Percentiles rank a stretch among this genome's conserved stretches.
Conservation (phyloP, 2,113 vertebrate species). For the Morone saxatilis region DNA sequence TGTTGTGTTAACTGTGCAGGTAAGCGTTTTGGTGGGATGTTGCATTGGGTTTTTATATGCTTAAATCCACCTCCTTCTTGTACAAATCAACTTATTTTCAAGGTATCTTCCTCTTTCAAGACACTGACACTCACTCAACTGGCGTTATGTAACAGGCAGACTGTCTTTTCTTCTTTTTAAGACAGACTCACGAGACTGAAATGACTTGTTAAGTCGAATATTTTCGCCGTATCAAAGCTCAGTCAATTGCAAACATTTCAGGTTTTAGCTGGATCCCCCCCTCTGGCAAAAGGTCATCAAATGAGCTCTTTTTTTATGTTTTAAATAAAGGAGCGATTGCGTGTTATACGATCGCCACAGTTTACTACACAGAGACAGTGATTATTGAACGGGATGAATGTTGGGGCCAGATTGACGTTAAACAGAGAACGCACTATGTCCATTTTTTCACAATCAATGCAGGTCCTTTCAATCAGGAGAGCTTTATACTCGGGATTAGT, state of each 20-base stretch:
- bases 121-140: neutral
- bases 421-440: constrained; percentile 86
- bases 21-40: neutral
- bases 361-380: constrained; percentile 21
- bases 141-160: neutral
- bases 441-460: constrained; percentile 87
- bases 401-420: constrained; percentile 87
- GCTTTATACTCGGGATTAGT: constrained; percentile 92
- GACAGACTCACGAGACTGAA: neutral
- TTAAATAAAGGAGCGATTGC: constrained; percentile 28
- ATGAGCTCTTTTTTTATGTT: constrained; percentile 23
- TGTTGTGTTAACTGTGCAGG: neutral
- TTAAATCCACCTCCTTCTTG: neutral
- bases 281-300: constrained; percentile 2
- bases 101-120: neutral
- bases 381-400: constrained; percentile 53
- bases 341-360: constrained; percentile 11
- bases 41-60: neutral
- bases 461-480: constrained; percentile 89
- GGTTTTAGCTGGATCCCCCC: neutral
- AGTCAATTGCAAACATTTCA: neutral
- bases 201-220: neutral
- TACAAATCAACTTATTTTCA: neutral
- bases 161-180: neutral
- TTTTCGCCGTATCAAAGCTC: neutral